phyloP scores from a whole-genome alignment of 2,797 vertebrate genomes.

The Rousettus madagascariensis region DNA sequence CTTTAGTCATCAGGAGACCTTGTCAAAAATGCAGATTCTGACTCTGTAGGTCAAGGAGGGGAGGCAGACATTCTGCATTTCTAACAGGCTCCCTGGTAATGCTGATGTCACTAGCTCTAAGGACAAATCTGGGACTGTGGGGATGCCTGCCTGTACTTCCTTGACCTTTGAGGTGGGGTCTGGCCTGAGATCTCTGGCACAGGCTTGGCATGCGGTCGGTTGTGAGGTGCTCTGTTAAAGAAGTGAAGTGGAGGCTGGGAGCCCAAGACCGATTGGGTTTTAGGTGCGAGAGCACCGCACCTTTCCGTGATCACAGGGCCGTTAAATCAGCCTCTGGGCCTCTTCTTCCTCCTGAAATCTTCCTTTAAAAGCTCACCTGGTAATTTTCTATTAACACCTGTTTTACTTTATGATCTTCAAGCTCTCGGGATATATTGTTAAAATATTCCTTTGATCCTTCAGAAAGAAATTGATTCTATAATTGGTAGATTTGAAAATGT shows the following conservation, averaged over 20 bases:
- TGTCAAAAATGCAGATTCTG: background rate
- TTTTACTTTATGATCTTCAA: background rate
- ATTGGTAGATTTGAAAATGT: background rate
- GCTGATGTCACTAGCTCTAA: background rate
- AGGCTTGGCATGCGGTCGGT: background rate
- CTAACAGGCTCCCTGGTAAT: background rate
- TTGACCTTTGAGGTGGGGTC: background rate
- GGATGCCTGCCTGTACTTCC: background rate
- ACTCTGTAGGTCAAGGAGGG: background rate
- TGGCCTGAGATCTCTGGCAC: no score
- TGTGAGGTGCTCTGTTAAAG: background rate
- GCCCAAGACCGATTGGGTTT: background rate
- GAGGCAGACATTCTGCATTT: background rate
- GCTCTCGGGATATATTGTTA: background rate
- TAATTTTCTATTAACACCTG: background rate
- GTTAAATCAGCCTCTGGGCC: background rate
- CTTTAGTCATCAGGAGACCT: background rate
- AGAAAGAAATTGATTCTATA: slow-evolving; percentile 2
- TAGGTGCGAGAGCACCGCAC: background rate
- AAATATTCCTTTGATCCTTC: slow-evolving; percentile 11
- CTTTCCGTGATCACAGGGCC: background rate
- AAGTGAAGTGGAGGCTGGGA: background rate
- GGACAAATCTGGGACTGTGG: background rate
- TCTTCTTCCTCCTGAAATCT: background rate
- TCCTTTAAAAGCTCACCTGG: background rate